Base-by-base conservation (phyloP, 2,113 vertebrate species). In the Trogon surrucura region DNA sequence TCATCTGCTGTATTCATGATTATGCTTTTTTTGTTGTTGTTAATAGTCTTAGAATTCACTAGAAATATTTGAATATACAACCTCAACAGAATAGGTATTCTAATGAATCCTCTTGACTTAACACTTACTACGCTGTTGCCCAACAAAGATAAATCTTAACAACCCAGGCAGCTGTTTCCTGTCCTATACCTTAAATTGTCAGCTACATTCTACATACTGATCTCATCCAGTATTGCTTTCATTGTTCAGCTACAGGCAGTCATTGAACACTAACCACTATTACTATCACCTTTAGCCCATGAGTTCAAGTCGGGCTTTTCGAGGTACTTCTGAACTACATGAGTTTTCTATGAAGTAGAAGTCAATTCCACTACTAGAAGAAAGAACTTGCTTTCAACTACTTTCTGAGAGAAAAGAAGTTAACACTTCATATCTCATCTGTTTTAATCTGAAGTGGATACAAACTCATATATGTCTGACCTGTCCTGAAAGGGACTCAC, bases 401-500 rank as follows among this genome's bases (percentile, higher is more conserved):
- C 62, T 74, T 92, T 84, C 78, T 10, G 3, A 48, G 78, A 86
- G 65, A 85, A 85, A 79, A 74, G 17, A 60, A 91, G 57, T 13
- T 13, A 92, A 84, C 41, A 91, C 69, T 93, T 91, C 48, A 79
- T 32, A 89, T 80, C 80, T 86, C 44, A 93, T 88, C 79, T 90
- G 41, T 70, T 67, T 86, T 79, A 64, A 86, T 88, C 78, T 83
- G 67, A 80, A 86, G 82, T 60, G 44, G 53, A 61, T 89, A 71
- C 15, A 74, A 81, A 86, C 45, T 75, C 65, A 48, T 34, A 23
- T 29, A 61, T 41, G 41, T 58, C 36, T 73, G 64, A 67, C 44
- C 45, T 90, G 47, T 78, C 53, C 80, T 74, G 61, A 90, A 88
- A 34, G 74, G 48, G 32, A 56, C 34, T 83, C 32, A 1, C 6